phyloP scores from a whole-genome alignment of 2,113 vertebrate genomes.

The Sebastes schlegelii region DNA sequence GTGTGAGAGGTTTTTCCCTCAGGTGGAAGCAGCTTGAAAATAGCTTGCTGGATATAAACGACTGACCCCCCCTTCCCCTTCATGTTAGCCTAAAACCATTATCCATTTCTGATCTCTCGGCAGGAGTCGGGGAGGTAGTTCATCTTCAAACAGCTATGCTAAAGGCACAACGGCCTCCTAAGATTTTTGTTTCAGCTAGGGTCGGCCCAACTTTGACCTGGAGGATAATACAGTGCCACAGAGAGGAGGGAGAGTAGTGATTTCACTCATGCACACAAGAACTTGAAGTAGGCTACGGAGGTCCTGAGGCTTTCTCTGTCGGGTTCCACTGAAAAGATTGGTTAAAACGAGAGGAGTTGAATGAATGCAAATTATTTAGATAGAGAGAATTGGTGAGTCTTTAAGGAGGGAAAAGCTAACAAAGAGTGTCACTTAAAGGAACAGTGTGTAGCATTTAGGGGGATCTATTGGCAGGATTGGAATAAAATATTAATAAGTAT shows the following conservation, averaged over 20 bases:
- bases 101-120: conserved; percentile 58
- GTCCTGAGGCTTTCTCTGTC: not conserved
- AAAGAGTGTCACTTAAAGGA: too few relatives aligned
- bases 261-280: conserved; percentile 17
- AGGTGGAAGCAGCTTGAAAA: conserved; percentile 46
- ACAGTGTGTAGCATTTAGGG: too few relatives aligned
- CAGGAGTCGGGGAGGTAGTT: conserved; percentile 46
- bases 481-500: too few relatives aligned
- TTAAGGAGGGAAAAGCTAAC: not conserved
- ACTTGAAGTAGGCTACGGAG: not conserved
- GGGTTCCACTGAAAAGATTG: not conserved
- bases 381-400: not conserved
- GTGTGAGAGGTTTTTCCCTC: conserved; percentile 8
- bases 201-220: conserved; percentile 17
- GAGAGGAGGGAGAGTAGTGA: not conserved
- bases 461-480: too few relatives aligned
- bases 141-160: conserved; percentile 55
- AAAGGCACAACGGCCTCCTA: conserved; percentile 28
- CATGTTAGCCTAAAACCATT: conserved; percentile 52
- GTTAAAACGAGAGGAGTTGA: not conserved
- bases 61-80: not conserved
- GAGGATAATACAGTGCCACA: not conserved
- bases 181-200: conserved; percentile 36
- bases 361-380: not conserved
- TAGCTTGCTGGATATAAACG: conserved; percentile 40